Conservation (phyloP, 2,888 invertebrate genomes). For the Mythimna pallens region DNA sequence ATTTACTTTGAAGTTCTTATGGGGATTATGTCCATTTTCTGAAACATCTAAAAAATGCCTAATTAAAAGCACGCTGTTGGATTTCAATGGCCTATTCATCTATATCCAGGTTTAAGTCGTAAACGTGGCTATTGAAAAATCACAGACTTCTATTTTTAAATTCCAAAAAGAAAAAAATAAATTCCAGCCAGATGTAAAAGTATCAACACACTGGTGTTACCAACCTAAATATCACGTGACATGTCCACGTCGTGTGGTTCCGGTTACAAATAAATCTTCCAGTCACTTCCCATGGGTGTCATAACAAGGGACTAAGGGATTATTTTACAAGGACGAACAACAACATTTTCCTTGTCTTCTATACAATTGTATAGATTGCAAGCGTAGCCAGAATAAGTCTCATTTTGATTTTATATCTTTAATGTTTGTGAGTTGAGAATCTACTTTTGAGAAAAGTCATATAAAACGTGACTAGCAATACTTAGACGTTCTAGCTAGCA, state of each 20-base stretch:
- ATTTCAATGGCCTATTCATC: not conserved
- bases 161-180: not conserved
- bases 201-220: conserved; percentile 6
- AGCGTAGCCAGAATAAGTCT: not conserved
- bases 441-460: not conserved
- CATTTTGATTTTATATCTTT: conserved; percentile 9
- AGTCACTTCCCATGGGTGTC: conserved; percentile 32
- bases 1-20: not conserved
- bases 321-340: conserved; percentile 11
- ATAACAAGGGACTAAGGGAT: conserved; percentile 34
- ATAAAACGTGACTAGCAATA: conserved; percentile 14
- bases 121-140: not conserved
- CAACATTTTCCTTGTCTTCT: conserved; percentile 3
- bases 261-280: conserved; percentile 39
- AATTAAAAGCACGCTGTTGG: not conserved
- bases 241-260: conserved; percentile 10
- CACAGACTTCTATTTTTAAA: not conserved
- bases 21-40: not conserved
- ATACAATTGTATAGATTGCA: not conserved
- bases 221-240: conserved; percentile 21
- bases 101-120: not conserved
- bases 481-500: conserved; percentile 3
- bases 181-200: not conserved
- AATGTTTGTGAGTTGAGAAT: not conserved
- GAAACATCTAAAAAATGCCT: not conserved